Percentiles rank a stretch among this genome's conserved stretches.
These are phyloP conservation scores for Parauchenoglanis punctatus DNA, from an alignment of 2,797 vertebrate species.

Conservation along the genomic window DNA sequence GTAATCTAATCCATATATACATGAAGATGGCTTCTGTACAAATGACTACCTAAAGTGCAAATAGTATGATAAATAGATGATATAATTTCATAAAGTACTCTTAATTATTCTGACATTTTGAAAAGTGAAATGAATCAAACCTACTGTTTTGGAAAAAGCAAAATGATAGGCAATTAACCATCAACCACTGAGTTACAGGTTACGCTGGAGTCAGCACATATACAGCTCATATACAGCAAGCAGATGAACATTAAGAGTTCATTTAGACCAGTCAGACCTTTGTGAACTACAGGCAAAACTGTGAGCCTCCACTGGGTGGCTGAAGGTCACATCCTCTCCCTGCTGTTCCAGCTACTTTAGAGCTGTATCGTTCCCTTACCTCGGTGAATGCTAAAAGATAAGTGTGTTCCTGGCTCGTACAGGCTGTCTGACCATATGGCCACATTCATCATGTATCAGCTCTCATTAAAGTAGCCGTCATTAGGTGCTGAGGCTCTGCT, in stretches of 20 bases:
- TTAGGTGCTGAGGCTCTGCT: conserved; percentile 72
- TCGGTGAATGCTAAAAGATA: conserved; percentile 63
- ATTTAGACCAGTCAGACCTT: conserved; percentile 66
- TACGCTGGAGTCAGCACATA: conserved; percentile 28
- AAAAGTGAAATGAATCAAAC: conserved; percentile 23
- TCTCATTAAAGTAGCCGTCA: conserved; percentile 81
- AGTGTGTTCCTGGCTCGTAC: conserved; percentile 70
- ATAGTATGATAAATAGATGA: not conserved
- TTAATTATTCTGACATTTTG: conserved; percentile 20
- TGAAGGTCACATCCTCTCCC: conserved; percentile 74
- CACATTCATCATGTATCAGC: conserved; percentile 81
- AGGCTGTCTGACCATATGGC: conserved; percentile 81
- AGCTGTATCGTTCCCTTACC: conserved; percentile 68
- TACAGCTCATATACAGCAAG: conserved; percentile 31
- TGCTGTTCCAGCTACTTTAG: conserved; percentile 63
- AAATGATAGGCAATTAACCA: conserved; percentile 34
- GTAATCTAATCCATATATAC: not conserved
- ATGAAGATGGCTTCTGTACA: not conserved
- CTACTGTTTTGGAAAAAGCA: conserved; percentile 26
- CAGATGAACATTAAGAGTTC: conserved; percentile 55
- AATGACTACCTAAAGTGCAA: not conserved
- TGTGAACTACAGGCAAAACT: conserved; percentile 51
- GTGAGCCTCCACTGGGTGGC: conserved; percentile 64
- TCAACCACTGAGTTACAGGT: conserved; percentile 32
- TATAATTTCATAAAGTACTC: not conserved